These are phyloP conservation scores for Phoxinus phoxinus DNA, from an alignment of 2,113 vertebrate species.

Conservation along the genomic window DNA sequence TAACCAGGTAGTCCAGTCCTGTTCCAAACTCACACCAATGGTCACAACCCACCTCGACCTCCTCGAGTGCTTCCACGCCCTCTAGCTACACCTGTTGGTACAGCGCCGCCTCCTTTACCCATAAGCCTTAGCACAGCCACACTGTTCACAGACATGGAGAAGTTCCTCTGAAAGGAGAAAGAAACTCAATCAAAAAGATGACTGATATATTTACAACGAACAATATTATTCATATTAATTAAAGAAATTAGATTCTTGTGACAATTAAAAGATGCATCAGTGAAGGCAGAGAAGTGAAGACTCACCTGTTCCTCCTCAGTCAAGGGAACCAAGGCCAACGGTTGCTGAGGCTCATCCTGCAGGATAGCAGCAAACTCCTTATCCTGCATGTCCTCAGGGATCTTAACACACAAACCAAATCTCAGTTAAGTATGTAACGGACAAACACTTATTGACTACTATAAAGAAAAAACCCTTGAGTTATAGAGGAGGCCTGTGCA, in stretches of 20 bases:
- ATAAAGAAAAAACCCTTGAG: not conserved
- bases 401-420: constrained; percentile 61
- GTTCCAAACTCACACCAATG: not conserved
- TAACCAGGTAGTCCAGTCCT: not conserved
- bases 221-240: not conserved
- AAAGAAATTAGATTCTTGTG: not conserved
- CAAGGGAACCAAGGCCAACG: constrained; percentile 78
- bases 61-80: constrained; percentile 77
- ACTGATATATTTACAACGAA: not conserved
- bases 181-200: not conserved
- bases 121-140: constrained; percentile 84
- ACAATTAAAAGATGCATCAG: not conserved
- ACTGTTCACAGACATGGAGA: constrained; percentile 85
- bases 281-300: too few relatives aligned
- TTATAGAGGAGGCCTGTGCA: not conserved
- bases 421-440: not conserved
- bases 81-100: constrained; percentile 69
- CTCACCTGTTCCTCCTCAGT: constrained; percentile 83
- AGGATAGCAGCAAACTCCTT: constrained; percentile 80
- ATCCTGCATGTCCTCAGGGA: constrained; percentile 81
- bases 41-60: constrained; percentile 73
- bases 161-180: constrained; percentile 76
- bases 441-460: not conserved
- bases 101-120: constrained; percentile 76
- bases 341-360: constrained; percentile 79